Conservation (phyloP, 2,888 invertebrate genomes). For the Phengaris alcon region DNA sequence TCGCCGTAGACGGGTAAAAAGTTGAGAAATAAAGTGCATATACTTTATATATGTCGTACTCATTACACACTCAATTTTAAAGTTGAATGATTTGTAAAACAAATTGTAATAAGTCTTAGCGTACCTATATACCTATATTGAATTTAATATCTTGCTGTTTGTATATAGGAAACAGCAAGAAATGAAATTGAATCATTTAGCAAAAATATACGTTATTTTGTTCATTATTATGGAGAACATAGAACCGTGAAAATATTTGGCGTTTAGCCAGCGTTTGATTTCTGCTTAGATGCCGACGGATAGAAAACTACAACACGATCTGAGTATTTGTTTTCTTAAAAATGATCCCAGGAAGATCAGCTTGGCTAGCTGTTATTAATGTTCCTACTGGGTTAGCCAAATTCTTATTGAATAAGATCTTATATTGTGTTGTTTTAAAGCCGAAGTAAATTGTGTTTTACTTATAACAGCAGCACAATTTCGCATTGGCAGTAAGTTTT, state of each 20-base stretch:
- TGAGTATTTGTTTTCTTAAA: slow-evolving; percentile 24
- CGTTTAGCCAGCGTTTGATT: slow-evolving; percentile 18
- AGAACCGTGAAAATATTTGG: slow-evolving; percentile 8
- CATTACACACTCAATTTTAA: too few relatives aligned
- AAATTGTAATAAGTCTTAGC: too few relatives aligned
- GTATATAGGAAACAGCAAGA: background rate
- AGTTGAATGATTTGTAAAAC: too few relatives aligned
- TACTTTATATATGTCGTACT: too few relatives aligned
- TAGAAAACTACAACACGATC: slow-evolving; percentile 25
- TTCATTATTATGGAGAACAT: slow-evolving; percentile 14
- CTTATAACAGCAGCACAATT: background rate
- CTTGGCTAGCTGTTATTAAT: slow-evolving; percentile 27
- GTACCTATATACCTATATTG: too few relatives aligned
- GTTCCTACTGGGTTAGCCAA: background rate
- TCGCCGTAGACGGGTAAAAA: too few relatives aligned
- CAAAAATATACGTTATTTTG: slow-evolving; percentile 10
- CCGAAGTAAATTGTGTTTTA: background rate
- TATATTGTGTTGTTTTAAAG: slow-evolving; percentile 1
- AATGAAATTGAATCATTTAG: background rate
- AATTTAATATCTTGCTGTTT: too few relatives aligned
- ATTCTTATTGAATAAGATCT: slow-evolving; percentile 17
- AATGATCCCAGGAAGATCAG: slow-evolving; percentile 23
- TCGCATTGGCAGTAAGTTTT: too few relatives aligned
- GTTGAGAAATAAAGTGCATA: too few relatives aligned
- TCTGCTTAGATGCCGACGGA: slow-evolving; percentile 21